These are phyloP conservation scores for Tachuris rubrigastra DNA, from an alignment of 2,113 vertebrate genomes.

Conservation along the genomic window DNA sequence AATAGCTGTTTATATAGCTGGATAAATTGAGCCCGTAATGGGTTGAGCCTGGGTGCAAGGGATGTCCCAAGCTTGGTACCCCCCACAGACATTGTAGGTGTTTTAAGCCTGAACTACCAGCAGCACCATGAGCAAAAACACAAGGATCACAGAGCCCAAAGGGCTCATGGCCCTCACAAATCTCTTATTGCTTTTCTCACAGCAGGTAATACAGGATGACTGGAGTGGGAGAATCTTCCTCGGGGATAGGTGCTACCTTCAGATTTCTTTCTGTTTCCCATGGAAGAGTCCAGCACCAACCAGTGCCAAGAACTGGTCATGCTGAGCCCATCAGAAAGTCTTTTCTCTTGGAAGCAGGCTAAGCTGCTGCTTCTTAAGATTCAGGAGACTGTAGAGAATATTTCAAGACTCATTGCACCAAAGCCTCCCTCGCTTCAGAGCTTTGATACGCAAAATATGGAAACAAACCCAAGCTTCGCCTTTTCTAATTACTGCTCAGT, in stretches of 20 bases:
- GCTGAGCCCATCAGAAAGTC: neutral
- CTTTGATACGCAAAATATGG: slow-evolving; percentile 25
- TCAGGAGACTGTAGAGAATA: neutral
- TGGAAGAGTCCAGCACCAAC: neutral
- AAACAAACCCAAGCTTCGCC: slow-evolving; percentile 25
- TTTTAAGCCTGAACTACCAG: neutral
- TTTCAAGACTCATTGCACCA: slow-evolving; percentile 42
- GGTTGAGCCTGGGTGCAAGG: neutral
- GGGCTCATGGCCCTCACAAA: neutral
- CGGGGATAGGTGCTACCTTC: neutral
- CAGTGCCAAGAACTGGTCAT: neutral
- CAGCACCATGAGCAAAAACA: neutral
- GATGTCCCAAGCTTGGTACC: neutral
- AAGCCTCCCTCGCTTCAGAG: slow-evolving; percentile 34
- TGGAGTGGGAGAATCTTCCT: neutral
- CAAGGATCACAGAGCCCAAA: neutral
- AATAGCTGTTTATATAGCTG: too few species aligned
- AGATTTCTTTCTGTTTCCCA: neutral
- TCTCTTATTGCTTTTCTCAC: neutral
- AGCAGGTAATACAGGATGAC: neutral
- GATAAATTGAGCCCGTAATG: neutral
- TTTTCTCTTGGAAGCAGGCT: neutral
- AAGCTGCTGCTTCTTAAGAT: slow-evolving; percentile 1
- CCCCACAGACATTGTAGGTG: neutral
- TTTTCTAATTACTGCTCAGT: slow-evolving; percentile 66